These are phyloP conservation scores for Sphaeridia pumilis DNA, from an alignment of 2,888 invertebrate species.

Conservation along the genomic window DNA sequence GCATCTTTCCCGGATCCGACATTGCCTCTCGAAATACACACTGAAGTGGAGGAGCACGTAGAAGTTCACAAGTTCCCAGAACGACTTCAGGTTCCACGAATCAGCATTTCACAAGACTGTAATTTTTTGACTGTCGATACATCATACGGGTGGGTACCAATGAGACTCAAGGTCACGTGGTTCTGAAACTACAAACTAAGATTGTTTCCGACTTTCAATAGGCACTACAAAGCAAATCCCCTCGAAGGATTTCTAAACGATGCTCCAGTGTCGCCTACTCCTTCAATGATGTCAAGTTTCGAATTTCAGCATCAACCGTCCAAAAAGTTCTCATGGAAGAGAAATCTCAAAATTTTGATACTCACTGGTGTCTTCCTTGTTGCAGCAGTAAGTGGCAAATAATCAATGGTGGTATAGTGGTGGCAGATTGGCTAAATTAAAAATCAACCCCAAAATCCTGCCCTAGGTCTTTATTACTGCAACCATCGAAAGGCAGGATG, in stretches of 20 bases:
- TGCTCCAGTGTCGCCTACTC: constrained; percentile 20
- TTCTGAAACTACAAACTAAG: background rate
- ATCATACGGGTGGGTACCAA: constrained; percentile 5
- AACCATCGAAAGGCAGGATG: constrained; percentile 20
- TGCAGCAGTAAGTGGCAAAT: constrained; percentile 18
- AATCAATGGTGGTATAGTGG: background rate
- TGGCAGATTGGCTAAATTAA: background rate
- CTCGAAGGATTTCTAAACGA: constrained; percentile 19
- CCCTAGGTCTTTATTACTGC: constrained; percentile 27
- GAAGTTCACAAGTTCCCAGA: constrained; percentile 11
- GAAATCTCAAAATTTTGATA: constrained; percentile 28
- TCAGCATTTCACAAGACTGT: constrained; percentile 20
- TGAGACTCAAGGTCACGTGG: background rate
- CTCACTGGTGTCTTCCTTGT: constrained; percentile 20
- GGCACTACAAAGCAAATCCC: constrained; percentile 1
- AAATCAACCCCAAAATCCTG: background rate
- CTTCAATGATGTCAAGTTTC: constrained; percentile 15
- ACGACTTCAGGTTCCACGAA: constrained; percentile 14
- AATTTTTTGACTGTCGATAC: constrained; percentile 26
- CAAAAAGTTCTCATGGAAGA: constrained; percentile 22
- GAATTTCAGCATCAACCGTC: constrained; percentile 22
- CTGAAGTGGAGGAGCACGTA: background rate
- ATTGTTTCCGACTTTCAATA: background rate
- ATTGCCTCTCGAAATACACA: background rate
- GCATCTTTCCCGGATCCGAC: background rate